phyloP scores from a whole-genome alignment of 2,797 vertebrate species.

The Clarias platycephalus region DNA sequence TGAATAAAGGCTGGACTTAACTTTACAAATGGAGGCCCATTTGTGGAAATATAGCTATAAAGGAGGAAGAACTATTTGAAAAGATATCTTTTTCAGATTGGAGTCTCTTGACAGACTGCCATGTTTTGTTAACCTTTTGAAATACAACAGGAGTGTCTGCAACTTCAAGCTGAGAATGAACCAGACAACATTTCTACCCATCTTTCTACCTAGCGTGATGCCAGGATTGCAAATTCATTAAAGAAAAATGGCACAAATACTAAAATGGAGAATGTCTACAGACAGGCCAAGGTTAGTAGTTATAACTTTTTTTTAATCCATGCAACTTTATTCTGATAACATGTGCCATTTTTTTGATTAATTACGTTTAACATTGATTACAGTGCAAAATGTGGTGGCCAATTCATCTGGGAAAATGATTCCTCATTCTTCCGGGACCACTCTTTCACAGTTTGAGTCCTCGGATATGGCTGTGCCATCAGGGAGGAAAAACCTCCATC shows the following conservation, averaged over 20 bases:
- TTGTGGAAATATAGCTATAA: neutral
- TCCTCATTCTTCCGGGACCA: too few relatives aligned
- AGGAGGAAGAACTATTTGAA: neutral
- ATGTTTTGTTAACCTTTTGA: conserved; percentile 51
- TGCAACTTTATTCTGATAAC: neutral
- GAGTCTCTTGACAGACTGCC: conserved; percentile 21
- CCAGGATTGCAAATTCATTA: neutral
- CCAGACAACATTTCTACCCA: neutral
- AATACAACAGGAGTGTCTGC: conserved; percentile 11
- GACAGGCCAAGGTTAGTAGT: neutral
- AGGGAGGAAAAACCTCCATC: too few relatives aligned
- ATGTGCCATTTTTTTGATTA: too few relatives aligned
- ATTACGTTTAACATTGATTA: too few relatives aligned
- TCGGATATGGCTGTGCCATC: too few relatives aligned
- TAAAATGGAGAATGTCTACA: neutral
- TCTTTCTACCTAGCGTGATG: conserved; percentile 1
- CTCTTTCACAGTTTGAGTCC: too few relatives aligned
- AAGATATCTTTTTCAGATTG: conserved; percentile 17
- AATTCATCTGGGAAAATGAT: too few relatives aligned
- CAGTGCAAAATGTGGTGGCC: too few relatives aligned
- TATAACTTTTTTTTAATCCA: neutral
- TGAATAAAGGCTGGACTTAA: too few relatives aligned
- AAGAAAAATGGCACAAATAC: neutral
- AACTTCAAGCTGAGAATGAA: conserved; percentile 25
- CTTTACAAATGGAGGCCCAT: too few relatives aligned